A percentile compares a stretch with the other conserved stretches of the same genome.
These are phyloP conservation scores for Etheostoma nigrum DNA, from an alignment of 2,797 vertebrate genomes.

Conservation along the genomic window DNA sequence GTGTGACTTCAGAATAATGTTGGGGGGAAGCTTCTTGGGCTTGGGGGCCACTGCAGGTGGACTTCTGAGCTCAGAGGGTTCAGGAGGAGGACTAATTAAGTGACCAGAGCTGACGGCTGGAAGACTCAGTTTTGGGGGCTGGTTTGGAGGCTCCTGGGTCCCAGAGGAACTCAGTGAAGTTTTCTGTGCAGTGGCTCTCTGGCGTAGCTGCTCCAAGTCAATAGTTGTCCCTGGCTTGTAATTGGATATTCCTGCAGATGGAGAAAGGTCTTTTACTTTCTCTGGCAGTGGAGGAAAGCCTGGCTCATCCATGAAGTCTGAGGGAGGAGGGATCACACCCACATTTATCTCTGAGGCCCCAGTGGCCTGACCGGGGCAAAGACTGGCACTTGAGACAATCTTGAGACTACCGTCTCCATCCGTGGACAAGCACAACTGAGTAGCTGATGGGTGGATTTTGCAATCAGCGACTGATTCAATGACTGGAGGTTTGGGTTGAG, in stretches of 20 bases:
- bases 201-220: slow-evolving; percentile 64
- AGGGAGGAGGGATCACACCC: slow-evolving; percentile 83
- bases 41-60: slow-evolving; percentile 90
- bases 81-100: slow-evolving; percentile 28
- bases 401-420: slow-evolving; percentile 31
- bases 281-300: not conserved
- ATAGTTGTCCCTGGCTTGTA: slow-evolving; percentile 21
- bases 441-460: slow-evolving; percentile 9
- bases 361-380: slow-evolving; percentile 1
- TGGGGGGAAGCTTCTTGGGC: slow-evolving; percentile 90
- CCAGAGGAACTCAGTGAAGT: slow-evolving; percentile 15
- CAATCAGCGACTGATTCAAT: not conserved
- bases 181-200: slow-evolving; percentile 62
- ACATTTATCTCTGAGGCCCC: slow-evolving; percentile 38
- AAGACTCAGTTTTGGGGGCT: slow-evolving; percentile 25
- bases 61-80: slow-evolving; percentile 72
- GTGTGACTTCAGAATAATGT: slow-evolving; percentile 89
- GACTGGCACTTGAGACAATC: slow-evolving; percentile 3
- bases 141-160: slow-evolving; percentile 23
- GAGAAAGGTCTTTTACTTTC: not conserved
- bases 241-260: not conserved
- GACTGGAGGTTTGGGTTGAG: not conserved
- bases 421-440: slow-evolving; percentile 12
- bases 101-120: not conserved
- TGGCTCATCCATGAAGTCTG: slow-evolving; percentile 85